phyloP scores from a whole-genome alignment of 2,113 vertebrate genomes.

The Morone saxatilis region DNA sequence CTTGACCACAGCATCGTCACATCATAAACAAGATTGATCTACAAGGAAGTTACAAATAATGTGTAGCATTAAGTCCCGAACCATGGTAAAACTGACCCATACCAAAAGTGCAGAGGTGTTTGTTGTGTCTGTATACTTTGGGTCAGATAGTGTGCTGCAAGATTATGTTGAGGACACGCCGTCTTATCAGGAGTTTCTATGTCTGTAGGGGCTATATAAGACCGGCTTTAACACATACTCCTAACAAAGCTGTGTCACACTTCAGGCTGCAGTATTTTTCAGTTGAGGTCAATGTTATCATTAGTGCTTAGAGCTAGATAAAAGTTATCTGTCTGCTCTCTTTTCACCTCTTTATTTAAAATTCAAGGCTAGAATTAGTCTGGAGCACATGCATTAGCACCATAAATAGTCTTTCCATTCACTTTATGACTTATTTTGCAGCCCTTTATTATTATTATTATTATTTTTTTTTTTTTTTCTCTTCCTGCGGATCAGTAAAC shows the following conservation, averaged over 20 bases:
- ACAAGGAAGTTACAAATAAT: too few relatives aligned
- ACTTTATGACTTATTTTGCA: background rate
- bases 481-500: background rate
- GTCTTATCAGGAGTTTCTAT: background rate
- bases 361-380: background rate
- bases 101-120: background rate
- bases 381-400: background rate
- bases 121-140: background rate
- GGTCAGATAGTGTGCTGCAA: background rate
- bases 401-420: background rate
- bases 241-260: background rate
- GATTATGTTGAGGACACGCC: background rate
- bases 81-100: background rate
- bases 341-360: slow-evolving; percentile 1
- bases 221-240: background rate
- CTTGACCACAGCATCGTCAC: background rate
- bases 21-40: background rate
- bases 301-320: background rate
- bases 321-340: background rate
- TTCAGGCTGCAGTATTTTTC: background rate
- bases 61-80: background rate
- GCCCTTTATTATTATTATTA: background rate
- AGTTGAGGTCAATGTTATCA: background rate
- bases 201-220: background rate
- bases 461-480: background rate